Conservation (phyloP, 2,888 invertebrate genomes). For the Cenopis cana region DNA sequence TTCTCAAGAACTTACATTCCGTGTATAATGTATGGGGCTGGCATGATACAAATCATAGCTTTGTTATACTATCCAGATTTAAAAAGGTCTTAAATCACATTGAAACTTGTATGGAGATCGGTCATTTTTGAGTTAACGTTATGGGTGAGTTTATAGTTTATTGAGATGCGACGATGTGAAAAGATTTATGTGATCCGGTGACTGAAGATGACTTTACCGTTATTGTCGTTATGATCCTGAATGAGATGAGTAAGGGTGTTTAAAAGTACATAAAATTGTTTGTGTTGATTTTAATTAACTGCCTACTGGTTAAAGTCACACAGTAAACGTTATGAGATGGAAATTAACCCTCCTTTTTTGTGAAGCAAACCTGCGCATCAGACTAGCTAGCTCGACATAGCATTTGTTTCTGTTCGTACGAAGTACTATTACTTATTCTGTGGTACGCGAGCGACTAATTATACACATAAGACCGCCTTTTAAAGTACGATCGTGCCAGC, state of each 20-base stretch:
- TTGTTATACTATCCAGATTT: conserved; percentile 54
- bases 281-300: conserved; percentile 12
- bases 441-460: too few relatives aligned
- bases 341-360: background rate
- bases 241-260: background rate
- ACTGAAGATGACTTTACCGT: conserved; percentile 31
- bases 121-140: background rate
- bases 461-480: too few relatives aligned
- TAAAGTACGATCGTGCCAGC: too few relatives aligned
- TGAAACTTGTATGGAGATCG: background rate
- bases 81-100: conserved; percentile 9
- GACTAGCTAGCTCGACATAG: too few relatives aligned
- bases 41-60: conserved; percentile 75
- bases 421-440: too few relatives aligned
- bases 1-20: conserved; percentile 58
- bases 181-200: conserved; percentile 66
- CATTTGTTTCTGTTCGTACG: too few relatives aligned
- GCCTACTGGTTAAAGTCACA: background rate
- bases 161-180: conserved; percentile 70
- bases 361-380: background rate
- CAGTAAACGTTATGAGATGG: background rate
- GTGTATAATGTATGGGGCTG: conserved; percentile 67
- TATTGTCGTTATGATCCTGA: conserved; percentile 22
- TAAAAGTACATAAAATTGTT: conserved; percentile 7
- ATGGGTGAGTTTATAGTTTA: conserved; percentile 53